A percentile compares a stretch with the other conserved stretches of the same genome.
These are phyloP conservation scores for Protobothrops flavoviridis DNA, from an alignment of 2,113 vertebrate genomes.

Conservation along the genomic window DNA sequence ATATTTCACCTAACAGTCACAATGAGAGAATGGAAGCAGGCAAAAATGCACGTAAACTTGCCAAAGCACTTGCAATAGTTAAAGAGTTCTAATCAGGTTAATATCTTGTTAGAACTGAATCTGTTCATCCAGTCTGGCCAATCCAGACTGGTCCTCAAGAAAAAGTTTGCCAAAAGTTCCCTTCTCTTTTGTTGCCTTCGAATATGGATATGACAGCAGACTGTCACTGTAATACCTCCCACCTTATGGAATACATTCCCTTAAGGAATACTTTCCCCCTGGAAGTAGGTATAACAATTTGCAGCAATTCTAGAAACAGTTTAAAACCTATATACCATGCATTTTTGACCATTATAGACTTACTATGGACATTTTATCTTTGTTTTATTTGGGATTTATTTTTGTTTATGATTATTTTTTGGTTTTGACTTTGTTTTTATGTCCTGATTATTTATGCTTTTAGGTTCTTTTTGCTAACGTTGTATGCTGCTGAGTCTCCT, in stretches of 20 bases:
- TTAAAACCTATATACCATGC: neutral
- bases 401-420: neutral
- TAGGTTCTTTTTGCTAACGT: neutral
- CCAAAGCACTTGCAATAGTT: neutral
- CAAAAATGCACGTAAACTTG: neutral
- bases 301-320: neutral
- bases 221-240: neutral
- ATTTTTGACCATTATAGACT: neutral
- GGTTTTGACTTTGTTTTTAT: neutral
- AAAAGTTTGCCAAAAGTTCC: neutral
- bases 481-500: neutral
- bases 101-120: neutral
- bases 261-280: neutral
- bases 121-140: neutral
- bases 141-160: neutral
- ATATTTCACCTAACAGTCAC: neutral
- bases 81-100: neutral
- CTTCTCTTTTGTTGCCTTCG: neutral
- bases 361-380: too few relatives aligned
- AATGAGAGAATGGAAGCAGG: neutral
- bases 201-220: neutral
- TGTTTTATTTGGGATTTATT: neutral
- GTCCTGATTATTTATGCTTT: neutral
- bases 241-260: neutral
- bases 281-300: neutral